A percentile compares a stretch with the other conserved stretches of the same genome.
Evolutionary conservation across 2,888 invertebrate species (phyloP).

Genomic region (Harpalus rubripes): DNA sequence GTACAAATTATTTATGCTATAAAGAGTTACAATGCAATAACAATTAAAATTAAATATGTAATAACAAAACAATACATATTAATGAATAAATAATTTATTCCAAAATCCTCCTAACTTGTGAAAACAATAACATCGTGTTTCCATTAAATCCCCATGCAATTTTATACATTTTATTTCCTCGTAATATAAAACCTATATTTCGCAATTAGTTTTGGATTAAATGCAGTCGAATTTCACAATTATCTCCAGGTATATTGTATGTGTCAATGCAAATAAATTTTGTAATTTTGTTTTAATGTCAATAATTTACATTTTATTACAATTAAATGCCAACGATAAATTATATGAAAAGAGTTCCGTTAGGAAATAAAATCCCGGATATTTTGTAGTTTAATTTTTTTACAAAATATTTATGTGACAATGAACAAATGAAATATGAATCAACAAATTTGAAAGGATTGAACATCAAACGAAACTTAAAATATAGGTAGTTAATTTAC

Average conservation of each 20-base stretch:
- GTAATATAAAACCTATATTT: constrained; percentile 16
- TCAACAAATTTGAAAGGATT: constrained; percentile 19
- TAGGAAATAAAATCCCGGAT: background rate
- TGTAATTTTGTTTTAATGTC: constrained; percentile 12
- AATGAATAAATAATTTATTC: background rate
- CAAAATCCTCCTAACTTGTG: background rate
- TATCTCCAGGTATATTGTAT: background rate
- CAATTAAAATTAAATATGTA: background rate
- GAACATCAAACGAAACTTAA: background rate
- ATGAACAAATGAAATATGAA: background rate
- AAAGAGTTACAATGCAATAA: background rate
- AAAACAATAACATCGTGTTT: background rate
- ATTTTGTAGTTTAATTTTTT: constrained; percentile 7
- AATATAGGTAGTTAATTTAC: too few species aligned
- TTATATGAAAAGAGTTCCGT: background rate
- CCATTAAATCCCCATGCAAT: background rate
- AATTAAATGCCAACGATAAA: constrained; percentile 19
- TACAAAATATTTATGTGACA: background rate
- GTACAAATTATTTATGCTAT: background rate
- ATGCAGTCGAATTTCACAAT: constrained; percentile 11
- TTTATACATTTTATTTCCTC: background rate
- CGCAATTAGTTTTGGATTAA: constrained; percentile 20
- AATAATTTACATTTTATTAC: constrained; percentile 27
- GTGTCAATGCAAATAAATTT: constrained; percentile 18
- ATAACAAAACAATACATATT: background rate